A percentile compares a stretch with the other conserved stretches of the same genome.
These are phyloP conservation scores for Equus przewalskii DNA, from an alignment of 2,113 vertebrate genomes.

Conservation along the genomic window DNA sequence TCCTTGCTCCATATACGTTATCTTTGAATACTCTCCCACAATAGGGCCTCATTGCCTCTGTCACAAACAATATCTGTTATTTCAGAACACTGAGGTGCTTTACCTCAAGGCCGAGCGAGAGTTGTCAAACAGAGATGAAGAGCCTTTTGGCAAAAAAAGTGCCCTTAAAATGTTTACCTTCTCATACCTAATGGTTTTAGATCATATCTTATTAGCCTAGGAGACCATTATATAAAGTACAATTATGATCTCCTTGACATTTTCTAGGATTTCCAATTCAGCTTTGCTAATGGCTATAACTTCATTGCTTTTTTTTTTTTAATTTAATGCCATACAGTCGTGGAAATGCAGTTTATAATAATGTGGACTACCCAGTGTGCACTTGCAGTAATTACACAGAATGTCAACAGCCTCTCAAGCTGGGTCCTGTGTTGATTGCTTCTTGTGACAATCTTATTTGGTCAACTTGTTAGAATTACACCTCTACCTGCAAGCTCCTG, in stretches of 20 bases:
- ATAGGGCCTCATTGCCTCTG: slow-evolving; percentile 68
- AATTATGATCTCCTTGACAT: slow-evolving; percentile 90
- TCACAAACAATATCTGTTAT: slow-evolving; percentile 83
- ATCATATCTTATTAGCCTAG: slow-evolving; percentile 88
- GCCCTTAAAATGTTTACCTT: slow-evolving; percentile 89
- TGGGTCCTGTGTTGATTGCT: slow-evolving; percentile 82
- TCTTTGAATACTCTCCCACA: slow-evolving; percentile 51
- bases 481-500: slow-evolving; percentile 72
- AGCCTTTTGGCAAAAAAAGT: slow-evolving; percentile 82
- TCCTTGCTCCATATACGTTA: neutral
- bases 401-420: slow-evolving; percentile 88
- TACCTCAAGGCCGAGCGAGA: slow-evolving; percentile 83
- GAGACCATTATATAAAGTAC: slow-evolving; percentile 87
- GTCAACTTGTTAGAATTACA: slow-evolving; percentile 80
- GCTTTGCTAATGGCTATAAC: slow-evolving; percentile 88
- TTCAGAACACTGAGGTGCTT: slow-evolving; percentile 81
- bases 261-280: slow-evolving; percentile 87
- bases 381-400: slow-evolving; percentile 86
- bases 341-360: slow-evolving; percentile 86
- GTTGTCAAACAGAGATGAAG: slow-evolving; percentile 87
- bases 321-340: slow-evolving; percentile 78
- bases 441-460: slow-evolving; percentile 79
- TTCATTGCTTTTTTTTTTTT: slow-evolving; percentile 75
- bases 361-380: slow-evolving; percentile 85
- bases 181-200: slow-evolving; percentile 90